Evolutionary conservation across 2,113 vertebrate genomes (phyloP).

Genomic region (Jaculus jaculus): DNA sequence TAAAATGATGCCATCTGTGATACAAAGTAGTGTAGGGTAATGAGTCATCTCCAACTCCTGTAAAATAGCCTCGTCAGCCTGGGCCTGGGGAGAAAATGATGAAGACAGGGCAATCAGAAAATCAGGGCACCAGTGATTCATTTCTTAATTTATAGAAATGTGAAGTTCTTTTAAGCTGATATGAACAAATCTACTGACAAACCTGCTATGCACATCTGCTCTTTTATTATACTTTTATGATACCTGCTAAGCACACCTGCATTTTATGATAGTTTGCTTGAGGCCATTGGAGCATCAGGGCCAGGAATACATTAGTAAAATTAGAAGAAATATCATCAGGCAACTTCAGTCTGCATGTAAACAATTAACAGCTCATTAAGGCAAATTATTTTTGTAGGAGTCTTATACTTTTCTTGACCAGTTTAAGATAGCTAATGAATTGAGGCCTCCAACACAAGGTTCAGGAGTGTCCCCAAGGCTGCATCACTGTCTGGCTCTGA

Average conservation of each 20-base stretch:
- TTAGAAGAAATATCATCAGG: constrained; percentile 57
- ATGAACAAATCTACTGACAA: constrained; percentile 55
- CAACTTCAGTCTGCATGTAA: constrained; percentile 57
- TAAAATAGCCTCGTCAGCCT: constrained; percentile 65
- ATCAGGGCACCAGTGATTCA: constrained; percentile 58
- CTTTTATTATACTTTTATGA: constrained; percentile 58
- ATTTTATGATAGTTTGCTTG: constrained; percentile 71
- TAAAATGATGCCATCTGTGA: constrained; percentile 77
- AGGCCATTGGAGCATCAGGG: constrained; percentile 32
- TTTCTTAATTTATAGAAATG: constrained; percentile 71
- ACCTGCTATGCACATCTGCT: constrained; percentile 78
- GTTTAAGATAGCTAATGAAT: constrained; percentile 52
- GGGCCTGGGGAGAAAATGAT: constrained; percentile 71
- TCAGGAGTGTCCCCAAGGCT: constrained; percentile 21
- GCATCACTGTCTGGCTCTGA: neutral
- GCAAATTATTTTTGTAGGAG: constrained; percentile 45
- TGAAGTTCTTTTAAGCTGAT: constrained; percentile 25
- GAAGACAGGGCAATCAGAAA: constrained; percentile 74
- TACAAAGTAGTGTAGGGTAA: constrained; percentile 66
- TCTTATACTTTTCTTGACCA: constrained; percentile 20
- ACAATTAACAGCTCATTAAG: constrained; percentile 68
- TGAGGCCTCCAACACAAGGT: neutral
- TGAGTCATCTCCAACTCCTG: constrained; percentile 72
- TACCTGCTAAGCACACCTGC: constrained; percentile 78
- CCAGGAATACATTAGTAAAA: constrained; percentile 68